Conservation (phyloP, 2,888 invertebrate genomes). For the Piscicola geometra region DNA sequence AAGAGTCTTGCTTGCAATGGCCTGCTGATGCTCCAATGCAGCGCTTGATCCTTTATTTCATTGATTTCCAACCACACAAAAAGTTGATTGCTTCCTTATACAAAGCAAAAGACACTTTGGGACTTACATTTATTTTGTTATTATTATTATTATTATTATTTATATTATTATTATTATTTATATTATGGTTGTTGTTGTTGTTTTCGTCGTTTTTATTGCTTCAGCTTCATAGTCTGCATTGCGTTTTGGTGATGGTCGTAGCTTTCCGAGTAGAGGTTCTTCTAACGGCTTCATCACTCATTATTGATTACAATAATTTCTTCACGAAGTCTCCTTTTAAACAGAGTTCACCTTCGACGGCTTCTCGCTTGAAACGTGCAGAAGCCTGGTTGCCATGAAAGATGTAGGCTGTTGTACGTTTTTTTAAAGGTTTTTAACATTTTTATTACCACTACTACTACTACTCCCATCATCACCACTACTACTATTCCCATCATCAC, state of each 20-base stretch:
- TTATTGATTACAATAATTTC: background rate
- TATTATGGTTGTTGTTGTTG: background rate
- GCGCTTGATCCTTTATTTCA: too few species aligned
- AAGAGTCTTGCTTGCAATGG: too few species aligned
- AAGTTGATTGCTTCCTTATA: too few species aligned
- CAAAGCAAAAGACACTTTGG: too few species aligned
- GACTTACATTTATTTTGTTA: background rate
- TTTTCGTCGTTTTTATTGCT: too few species aligned
- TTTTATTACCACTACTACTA: too few species aligned
- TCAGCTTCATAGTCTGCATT: too few species aligned
- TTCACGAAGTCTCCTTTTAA: background rate
- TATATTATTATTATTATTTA: background rate
- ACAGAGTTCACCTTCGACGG: conserved; percentile 63
- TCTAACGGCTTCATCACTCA: background rate
- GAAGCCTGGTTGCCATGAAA: conserved; percentile 92
- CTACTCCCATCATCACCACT: background rate
- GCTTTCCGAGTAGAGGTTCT: background rate
- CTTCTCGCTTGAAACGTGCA: conserved; percentile 84
- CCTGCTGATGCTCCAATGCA: too few species aligned
- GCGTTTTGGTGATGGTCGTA: too few species aligned
- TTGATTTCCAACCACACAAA: too few species aligned
- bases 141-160: background rate
- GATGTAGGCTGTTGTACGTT: conserved; percentile 62
- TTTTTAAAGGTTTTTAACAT: too few species aligned
- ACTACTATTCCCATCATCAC: background rate